Evolutionary conservation across 2,888 invertebrate genomes (phyloP).

Genomic region (Chironomus riparius): DNA sequence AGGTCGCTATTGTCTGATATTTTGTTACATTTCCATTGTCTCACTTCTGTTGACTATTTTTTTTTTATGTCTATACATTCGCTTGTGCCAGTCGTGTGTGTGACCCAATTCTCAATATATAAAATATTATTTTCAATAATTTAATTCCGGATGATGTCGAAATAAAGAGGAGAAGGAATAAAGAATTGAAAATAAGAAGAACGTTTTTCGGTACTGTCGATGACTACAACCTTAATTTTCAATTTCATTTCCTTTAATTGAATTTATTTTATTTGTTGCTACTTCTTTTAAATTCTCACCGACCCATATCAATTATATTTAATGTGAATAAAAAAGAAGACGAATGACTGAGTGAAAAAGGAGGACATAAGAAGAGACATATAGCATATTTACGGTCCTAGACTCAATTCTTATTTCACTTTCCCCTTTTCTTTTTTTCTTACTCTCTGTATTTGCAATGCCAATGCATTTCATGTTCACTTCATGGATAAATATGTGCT

Average conservation of each 20-base stretch:
- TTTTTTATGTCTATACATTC: background rate
- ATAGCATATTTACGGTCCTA: background rate
- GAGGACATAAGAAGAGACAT: background rate
- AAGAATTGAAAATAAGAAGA: background rate
- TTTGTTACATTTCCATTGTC: background rate
- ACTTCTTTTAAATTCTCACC: background rate
- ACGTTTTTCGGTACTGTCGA: background rate
- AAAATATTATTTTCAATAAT: background rate
- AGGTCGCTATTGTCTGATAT: background rate
- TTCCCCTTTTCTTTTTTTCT: background rate
- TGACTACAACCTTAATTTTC: background rate
- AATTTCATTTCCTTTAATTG: background rate
- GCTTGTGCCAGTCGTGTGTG: constrained; percentile 26
- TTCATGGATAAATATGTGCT: background rate
- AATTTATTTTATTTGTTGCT: background rate
- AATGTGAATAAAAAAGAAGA: background rate
- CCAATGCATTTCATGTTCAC: background rate
- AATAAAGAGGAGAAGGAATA: background rate
- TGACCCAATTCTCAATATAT: constrained; percentile 16
- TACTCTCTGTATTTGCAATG: background rate
- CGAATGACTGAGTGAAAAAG: background rate
- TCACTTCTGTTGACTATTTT: background rate
- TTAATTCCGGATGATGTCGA: constrained; percentile 9
- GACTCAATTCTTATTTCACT: background rate
- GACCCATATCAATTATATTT: background rate